phyloP scores from a whole-genome alignment of 2,113 vertebrate species.

The Chamaea fasciata region DNA sequence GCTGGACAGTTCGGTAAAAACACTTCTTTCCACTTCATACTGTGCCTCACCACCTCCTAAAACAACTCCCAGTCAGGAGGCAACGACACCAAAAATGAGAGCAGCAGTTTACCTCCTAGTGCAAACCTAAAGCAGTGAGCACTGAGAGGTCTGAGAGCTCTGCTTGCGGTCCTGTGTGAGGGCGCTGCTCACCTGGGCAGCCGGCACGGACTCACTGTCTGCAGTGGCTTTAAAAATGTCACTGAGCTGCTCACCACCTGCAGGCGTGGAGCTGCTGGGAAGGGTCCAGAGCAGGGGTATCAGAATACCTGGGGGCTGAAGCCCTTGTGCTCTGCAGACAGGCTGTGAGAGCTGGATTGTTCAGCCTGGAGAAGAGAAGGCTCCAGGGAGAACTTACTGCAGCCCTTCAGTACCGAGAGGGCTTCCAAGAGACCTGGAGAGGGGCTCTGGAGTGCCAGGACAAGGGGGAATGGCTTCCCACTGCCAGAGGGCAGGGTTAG shows the following conservation, averaged over 20 bases:
- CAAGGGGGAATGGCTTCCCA: neutral
- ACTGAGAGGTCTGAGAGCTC: neutral
- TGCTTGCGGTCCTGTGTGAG: neutral
- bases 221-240: no score
- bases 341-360: neutral
- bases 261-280: neutral
- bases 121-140: neutral
- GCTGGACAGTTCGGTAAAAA: neutral
- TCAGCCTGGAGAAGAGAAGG: neutral
- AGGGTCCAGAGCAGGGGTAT: neutral
- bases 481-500: neutral
- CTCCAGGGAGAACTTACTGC: neutral
- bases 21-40: neutral
- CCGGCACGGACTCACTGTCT: neutral
- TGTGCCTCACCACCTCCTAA: neutral
- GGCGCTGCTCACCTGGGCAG: neutral
- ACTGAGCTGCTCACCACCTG: neutral
- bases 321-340: neutral
- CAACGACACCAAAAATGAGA: neutral
- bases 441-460: neutral
- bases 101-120: neutral
- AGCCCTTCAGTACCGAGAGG: neutral
- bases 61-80: neutral
- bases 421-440: neutral
- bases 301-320: accelerated